Evolutionary conservation across 2,888 invertebrate genomes (phyloP), one percentile per base, ranked within the genome.

Genomic region (Pseudococcus jackbeardsleyi): DNA sequence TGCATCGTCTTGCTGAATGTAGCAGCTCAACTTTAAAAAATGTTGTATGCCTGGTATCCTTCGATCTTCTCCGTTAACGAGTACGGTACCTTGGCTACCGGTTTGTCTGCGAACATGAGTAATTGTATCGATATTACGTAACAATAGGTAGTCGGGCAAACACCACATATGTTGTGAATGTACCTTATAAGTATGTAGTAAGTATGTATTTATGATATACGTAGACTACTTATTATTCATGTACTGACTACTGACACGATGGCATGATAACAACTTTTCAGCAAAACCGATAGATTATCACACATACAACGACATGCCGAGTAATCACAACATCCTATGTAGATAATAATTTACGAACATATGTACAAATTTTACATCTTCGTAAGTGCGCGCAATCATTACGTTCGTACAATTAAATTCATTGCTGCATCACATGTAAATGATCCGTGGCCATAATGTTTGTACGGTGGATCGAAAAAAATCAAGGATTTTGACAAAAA

Each of bases 1-100:
- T 91, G 95, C 93, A 91, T 96, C 96, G 89, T 96, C 94, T 91
- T 97, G 97, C 92, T 96, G 96, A 91, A 97, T 97, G 92, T 96
- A 97, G 90, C 96, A 95, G 1, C 96, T 96, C 54, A 96, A 94
- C 90, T 95, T 94, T 50, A 94, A 94, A 90, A 95, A 93, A 72
- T 95, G 93, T 91, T 95, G 94, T 1, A 96, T 94, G 84, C 94
- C 94, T 1, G 92, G 90, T 33, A 91, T 92, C 72, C 91, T 91
- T 85, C 93, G 91, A 88, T 92, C 91, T 90, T 93, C 93, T 8
- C 95, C 96, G 91, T 96, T 96, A 64, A 96, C 94, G 84, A 93
- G 91, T 87, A 97, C 94, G 90, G 93, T 93, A 17, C 97, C 97
- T 89, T 92, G 93, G 26, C 95, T 94, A n/a, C 96, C 95, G 90